Base-by-base conservation (phyloP, 2,888 invertebrate species). In the Pristionchus exspectatus region DNA sequence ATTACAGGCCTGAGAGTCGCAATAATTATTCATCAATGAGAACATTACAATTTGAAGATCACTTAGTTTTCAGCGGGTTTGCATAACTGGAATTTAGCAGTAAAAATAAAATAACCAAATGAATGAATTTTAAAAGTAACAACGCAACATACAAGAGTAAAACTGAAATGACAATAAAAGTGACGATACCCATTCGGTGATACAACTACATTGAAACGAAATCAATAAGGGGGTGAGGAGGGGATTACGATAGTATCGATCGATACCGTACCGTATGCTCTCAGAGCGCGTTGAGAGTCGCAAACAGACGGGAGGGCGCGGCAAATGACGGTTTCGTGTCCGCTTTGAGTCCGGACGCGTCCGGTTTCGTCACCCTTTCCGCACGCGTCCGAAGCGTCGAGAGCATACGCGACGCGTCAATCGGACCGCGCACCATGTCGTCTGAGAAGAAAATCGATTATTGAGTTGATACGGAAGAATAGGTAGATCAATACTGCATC, bases 381-480 rank as follows among this genome's bases (percentile, higher is more conserved):
- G 86, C 38, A 9, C 44, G 88, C 27, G 69, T 66, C 14, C 88
- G 84, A 4, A 90, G 74, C 66, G 84, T n/a, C 50, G 83, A 69
- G 66, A 90, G 72, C 44, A 87, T 56, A 44, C 90, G 87, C 21
- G 90, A 87, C 12, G 66, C 30, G 27, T 90, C 90, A 21, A 90
- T 89, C 30, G 56, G 14, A 4, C 44, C 27, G 27, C 88, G 90
- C 24, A 56, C 18, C 21, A 85, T 63, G 21, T 90, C 90, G 69
- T 90, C 90, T 90, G 63, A 27, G 88, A n/a, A n/a, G n/a, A 33
- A 18, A 74, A 33, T 33, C 72, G 72, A 74, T 74, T 38, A 84
- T 84, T 27, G 16, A 27, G 9, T 1, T 54, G 56, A 84, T 54
- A 56, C 27, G 56, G 16, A 30, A 84, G 84, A 7, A n/a, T n/a